Base-by-base conservation (phyloP, 1,140 invertebrate genomes). In the Copidosoma floridanum region DNA sequence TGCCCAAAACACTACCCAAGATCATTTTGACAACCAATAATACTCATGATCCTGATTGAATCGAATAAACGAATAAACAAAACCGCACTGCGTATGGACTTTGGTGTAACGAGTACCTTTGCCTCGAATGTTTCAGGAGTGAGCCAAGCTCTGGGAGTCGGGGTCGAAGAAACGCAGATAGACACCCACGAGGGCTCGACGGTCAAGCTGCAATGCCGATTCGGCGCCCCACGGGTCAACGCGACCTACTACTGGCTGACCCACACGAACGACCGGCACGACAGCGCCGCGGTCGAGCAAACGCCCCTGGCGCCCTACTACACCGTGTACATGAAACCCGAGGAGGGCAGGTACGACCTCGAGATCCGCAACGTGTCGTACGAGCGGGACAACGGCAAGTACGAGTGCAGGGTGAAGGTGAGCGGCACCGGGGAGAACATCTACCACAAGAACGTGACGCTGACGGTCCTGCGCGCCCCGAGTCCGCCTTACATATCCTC, bases 391-490 rank as follows among this genome's bases (percentile, higher is more conserved):
- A 94, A 96, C 72, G 94, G 93, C 5, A 86, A 88, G 63, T 96
- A 95, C 80, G 92, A 94, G 80, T 97, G 94, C 72, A 85, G 90
- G 20, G 85, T 95, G 41, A 95, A 94, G 75, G 89, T 89, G 23
- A 87, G 85, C 24, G 91, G 92, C 11, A 92, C 88, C 10, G 93
- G 93, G 1, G 83, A 85, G 8, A 90, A 92, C 70, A 81, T 94
- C 20, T 91, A 94, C 79, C 87, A 88, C 54, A 91, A 94, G 76
- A 86, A 86, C 32, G 88, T 94, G 68, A 85, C 87, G 43, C 81
- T 97, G 47, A 94, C 92, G 5, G 93, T 97, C 12, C 82, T 97
- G 7, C 89, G 91, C 20, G 85, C 88, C 11, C 94, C 94, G 0
- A 89, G 89, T 50, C 83, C 88, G 16, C 93, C 94, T 0, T 79